Evolutionary conservation across 2,888 invertebrate species (phyloP).

Genomic region (Cepaea hortensis): DNA sequence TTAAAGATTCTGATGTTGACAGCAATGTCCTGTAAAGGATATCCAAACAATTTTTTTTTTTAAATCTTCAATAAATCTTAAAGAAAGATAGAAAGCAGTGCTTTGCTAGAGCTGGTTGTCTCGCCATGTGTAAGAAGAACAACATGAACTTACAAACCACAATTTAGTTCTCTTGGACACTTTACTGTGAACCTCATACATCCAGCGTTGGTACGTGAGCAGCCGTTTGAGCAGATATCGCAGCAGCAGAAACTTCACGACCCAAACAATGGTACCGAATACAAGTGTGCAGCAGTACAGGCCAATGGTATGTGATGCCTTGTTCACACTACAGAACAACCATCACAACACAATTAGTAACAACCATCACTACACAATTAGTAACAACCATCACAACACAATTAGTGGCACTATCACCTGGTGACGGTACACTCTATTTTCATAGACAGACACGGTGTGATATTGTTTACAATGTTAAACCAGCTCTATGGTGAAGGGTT

Average conservation of each 20-base stretch:
- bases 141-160: constrained; percentile 82
- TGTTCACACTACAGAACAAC: constrained; percentile 34
- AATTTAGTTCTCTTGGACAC: constrained; percentile 85
- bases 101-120: neutral
- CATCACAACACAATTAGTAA: neutral
- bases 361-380: neutral
- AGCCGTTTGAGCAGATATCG: constrained; percentile 89
- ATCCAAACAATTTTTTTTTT: too few relatives aligned
- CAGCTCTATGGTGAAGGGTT: too few relatives aligned
- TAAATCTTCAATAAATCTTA: too few relatives aligned
- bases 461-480: too few relatives aligned
- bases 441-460: too few relatives aligned
- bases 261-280: constrained; percentile 81
- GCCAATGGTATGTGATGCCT: constrained; percentile 48
- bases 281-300: constrained; percentile 62
- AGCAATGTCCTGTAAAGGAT: too few relatives aligned
- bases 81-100: neutral
- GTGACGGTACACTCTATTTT: too few relatives aligned
- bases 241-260: constrained; percentile 88
- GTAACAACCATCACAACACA: neutral
- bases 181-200: constrained; percentile 92
- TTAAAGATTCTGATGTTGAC: too few relatives aligned
- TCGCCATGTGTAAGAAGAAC: neutral
- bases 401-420: neutral
- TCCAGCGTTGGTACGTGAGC: constrained; percentile 98